Base-by-base conservation (phyloP, 2,888 invertebrate genomes). In the Chydorus sphaericus region DNA sequence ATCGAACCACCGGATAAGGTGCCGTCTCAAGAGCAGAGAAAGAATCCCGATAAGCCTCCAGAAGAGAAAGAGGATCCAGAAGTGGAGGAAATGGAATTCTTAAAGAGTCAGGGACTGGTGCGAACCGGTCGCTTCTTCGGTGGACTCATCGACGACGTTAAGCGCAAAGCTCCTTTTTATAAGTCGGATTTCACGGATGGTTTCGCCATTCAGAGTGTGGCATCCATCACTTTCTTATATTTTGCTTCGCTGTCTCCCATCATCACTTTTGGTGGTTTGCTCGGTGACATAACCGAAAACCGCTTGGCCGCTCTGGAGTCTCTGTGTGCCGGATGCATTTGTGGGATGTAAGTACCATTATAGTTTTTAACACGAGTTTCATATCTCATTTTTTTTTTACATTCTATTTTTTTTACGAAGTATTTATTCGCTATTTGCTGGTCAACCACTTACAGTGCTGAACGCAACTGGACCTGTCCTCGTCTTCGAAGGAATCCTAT, bases 301-400 rank as follows among this genome's bases (percentile, higher is more conserved):
- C 64, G 71, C 59, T 73, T 76, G 71, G 76, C 75, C n/a, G 75
- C 75, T 2, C 68, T 75, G 61, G 77, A 77, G 64, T 74, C 74
- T 60, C 63, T 77, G 3, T 64, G 76, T 52, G 69, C 74, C 23
- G 74, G 70, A 20, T 63, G 67, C 26, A 65, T 71, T 14, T 71
- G 71, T 60, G 73, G 66, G 7, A 54, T 64, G 44, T 44, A 44
- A 44, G 28, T 14, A 4, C 23, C 26, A 44, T 11, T 10, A 8
- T 10, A 26, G 5, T 20, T 54, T 60, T 2, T 63, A 62, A n/a
- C n/a, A n/a, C n/a, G 39, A 63, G 62, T 10, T 44, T 44, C 44
- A 44, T 6, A 14, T 8, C 28, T 44, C 28, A 23, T 11, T 10
- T 26, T 44, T 23, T 14, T 44, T 26, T 23, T 5, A 10, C 8